Conservation (phyloP, 2,113 vertebrate species). For the Plecotus auritus region DNA sequence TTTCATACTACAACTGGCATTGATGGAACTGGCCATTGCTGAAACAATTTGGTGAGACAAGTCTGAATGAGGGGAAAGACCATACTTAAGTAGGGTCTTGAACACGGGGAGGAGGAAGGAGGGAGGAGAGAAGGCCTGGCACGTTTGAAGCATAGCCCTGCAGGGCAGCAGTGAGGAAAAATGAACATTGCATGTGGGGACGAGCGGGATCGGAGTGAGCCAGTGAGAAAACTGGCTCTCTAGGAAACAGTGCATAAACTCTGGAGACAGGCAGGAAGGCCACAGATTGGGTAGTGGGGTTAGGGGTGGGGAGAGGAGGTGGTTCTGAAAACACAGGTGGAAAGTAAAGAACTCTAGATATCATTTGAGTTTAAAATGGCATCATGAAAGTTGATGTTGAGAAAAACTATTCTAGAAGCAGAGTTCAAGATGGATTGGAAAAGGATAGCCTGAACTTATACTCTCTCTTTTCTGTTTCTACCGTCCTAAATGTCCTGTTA, state of each 20-base stretch:
- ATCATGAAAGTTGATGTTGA: neutral
- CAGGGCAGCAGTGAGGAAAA: neutral
- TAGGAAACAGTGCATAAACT: neutral
- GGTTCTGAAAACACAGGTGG: neutral
- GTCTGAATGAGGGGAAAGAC: neutral
- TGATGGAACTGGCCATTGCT: neutral
- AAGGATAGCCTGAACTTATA: neutral
- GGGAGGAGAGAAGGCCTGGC: neutral
- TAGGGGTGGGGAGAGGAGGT: neutral
- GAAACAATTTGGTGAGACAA: neutral
- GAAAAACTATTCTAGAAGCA: neutral
- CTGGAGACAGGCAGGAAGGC: neutral
- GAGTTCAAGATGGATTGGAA: neutral
- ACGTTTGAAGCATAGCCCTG: neutral
- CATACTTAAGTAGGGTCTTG: neutral
- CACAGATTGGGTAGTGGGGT: no score
- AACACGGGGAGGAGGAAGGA: neutral
- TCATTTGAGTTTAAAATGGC: neutral
- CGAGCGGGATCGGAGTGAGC: neutral
- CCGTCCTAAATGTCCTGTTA: neutral
- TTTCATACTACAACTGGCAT: neutral
- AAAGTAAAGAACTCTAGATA: neutral
- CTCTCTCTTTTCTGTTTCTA: neutral
- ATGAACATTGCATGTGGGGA: fast-evolving
- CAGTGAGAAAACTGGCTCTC: no score